A percentile compares a stretch with the other conserved stretches of the same genome.
Conservation (phyloP, 2,113 vertebrate genomes). For the Eulemur macaco region DNA sequence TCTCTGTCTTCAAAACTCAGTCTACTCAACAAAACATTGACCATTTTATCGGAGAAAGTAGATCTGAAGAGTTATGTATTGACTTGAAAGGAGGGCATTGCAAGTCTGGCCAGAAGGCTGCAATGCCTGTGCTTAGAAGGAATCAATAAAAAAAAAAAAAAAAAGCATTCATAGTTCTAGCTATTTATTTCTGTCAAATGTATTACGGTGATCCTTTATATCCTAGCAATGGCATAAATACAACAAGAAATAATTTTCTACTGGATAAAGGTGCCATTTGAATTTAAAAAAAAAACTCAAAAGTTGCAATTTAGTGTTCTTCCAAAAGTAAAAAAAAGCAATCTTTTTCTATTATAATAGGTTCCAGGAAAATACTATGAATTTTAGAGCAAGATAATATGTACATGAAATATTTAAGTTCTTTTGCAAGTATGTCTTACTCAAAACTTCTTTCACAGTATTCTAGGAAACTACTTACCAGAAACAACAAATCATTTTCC, state of each 20-base stretch:
- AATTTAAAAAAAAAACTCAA: background rate
- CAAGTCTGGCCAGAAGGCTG: slow-evolving; percentile 56
- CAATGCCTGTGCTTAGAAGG: slow-evolving; percentile 41
- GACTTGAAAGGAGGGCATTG: slow-evolving; percentile 47
- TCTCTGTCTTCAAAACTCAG: slow-evolving; percentile 72
- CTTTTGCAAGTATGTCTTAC: slow-evolving; percentile 48
- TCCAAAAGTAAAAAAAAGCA: slow-evolving; percentile 22
- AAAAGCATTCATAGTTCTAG: slow-evolving; percentile 17
- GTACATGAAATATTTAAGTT: slow-evolving; percentile 35
- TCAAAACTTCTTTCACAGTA: slow-evolving; percentile 45
- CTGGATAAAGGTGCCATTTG: slow-evolving; percentile 31
- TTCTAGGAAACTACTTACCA: slow-evolving; percentile 49
- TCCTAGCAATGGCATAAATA: slow-evolving; percentile 39
- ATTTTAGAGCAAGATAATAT: slow-evolving; percentile 32
- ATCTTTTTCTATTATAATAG: background rate
- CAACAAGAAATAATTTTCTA: slow-evolving; percentile 55
- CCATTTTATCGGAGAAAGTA: slow-evolving; percentile 60
- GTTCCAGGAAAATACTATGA: background rate
- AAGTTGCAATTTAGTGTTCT: slow-evolving; percentile 38
- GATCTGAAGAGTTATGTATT: slow-evolving; percentile 59
- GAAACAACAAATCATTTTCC: background rate
- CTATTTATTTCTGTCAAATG: slow-evolving; percentile 57
- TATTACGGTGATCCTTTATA: slow-evolving; percentile 38
- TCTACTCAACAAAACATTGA: slow-evolving; percentile 64
- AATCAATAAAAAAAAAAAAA: slow-evolving; percentile 29